Evolutionary conservation across 2,113 vertebrate genomes (phyloP), one percentile per base, ranked within the genome.

Genomic region (Corythaeola cristata): DNA sequence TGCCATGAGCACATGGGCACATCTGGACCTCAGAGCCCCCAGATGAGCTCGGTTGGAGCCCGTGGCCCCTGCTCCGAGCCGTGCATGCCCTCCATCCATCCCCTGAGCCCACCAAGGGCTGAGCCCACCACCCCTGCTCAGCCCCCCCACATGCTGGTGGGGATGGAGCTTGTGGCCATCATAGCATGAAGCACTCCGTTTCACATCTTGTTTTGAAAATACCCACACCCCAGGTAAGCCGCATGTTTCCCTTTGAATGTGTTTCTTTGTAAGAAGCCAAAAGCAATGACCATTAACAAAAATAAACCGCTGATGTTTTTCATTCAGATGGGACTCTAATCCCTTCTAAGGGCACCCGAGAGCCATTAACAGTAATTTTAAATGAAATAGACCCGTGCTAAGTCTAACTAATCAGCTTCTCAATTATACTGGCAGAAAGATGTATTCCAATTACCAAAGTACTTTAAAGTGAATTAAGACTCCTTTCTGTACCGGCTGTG

Each of bases 401-500:
- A 93, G 68, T 80, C 79, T 90, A 88, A 90, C 86, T 95, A 96
- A 97, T 97, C 88, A 96, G 58, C 85, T 85, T 89, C 90, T 96
- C 91, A 93, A 87, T 97, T 97, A 90, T 66, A 71, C 89, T 97
- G 96, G 90, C 95, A 97, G 96, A 94, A 85, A 93, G 96, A 97
- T 94, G 88, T 97, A 96, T 92, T 96, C 89, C 88, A 96, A 94
- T 96, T 98, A 97, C 89, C 86, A 62, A 88, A 96, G 91, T 90
- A 89, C 87, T 95, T 94, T 96, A 87, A 94, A 93, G 94, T 94
- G 84, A 97, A 94, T 95, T 89, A 96, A 98, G 98, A 98, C 97
- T 98, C 81, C 53, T 97, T 97, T 97, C 85, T 90, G 93, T 97
- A 91, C 97, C 3, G 39, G 81, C 84, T 89, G 89, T 97, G 98